A percentile compares a stretch with the other conserved stretches of the same genome.
phyloP scores from a whole-genome alignment of 1,140 invertebrate genomes.

The Diuraphis noxia region DNA sequence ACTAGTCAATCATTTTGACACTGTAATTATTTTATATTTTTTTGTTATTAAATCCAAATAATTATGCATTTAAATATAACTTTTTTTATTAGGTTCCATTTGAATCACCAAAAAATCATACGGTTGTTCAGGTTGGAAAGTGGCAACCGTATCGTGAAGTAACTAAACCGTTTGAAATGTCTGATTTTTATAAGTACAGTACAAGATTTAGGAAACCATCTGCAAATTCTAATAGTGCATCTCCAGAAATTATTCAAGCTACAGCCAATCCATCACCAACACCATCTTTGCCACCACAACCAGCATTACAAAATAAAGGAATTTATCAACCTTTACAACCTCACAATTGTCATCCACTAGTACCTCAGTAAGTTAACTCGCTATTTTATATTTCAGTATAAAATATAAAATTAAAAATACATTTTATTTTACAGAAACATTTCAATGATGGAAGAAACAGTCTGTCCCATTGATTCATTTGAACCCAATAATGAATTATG shows the following conservation, averaged over 20 bases:
- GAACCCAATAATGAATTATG: conserved; percentile 20
- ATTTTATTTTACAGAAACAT: conserved; percentile 38
- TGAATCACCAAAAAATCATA: conserved; percentile 78
- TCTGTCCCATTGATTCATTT: conserved; percentile 11
- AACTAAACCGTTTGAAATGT: conserved; percentile 94
- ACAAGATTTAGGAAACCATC: conserved; percentile 76
- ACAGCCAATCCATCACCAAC: background rate
- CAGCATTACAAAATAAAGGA: conserved; percentile 62
- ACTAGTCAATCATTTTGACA: conserved; percentile 19
- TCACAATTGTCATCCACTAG: conserved; percentile 62
- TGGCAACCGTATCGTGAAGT: conserved; percentile 91
- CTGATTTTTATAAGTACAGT: conserved; percentile 96
- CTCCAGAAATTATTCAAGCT: background rate
- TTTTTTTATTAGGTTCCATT: conserved; percentile 63
- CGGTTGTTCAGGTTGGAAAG: conserved; percentile 81
- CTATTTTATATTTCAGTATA: background rate
- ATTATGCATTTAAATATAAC: background rate
- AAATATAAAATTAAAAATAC: background rate
- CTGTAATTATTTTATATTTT: conserved; percentile 6
- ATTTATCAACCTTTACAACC: conserved; percentile 62
- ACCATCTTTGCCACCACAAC: background rate
- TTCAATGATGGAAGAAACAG: conserved; percentile 36
- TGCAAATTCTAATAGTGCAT: background rate
- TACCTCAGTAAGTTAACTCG: conserved; percentile 24
- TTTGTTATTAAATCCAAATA: background rate